Conservation (phyloP, 2,797 vertebrate genomes). For the Brachyalestes nurse region DNA sequence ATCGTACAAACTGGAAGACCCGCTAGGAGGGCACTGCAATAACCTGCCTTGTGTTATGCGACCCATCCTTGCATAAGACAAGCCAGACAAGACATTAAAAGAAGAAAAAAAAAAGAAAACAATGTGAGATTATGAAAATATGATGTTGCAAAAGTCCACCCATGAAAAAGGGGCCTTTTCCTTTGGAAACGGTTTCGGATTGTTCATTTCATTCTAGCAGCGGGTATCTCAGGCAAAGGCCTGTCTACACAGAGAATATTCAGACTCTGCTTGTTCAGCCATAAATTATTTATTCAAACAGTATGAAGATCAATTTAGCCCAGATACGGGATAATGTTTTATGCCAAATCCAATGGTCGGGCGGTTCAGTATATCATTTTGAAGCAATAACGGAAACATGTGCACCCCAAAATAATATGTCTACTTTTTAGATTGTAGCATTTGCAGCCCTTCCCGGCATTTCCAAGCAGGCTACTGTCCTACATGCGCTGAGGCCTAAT, state of each 20-base stretch:
- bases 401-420: background rate
- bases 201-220: slow-evolving; percentile 7
- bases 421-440: slow-evolving; percentile 33
- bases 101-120: background rate
- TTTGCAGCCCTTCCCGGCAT: background rate
- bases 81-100: background rate
- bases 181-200: slow-evolving; percentile 5
- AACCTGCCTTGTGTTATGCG: too few species aligned
- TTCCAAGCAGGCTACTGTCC: background rate
- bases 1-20: too few species aligned
- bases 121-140: background rate
- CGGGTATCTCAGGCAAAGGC: background rate
- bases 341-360: background rate
- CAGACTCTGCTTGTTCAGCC: background rate
- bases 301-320: slow-evolving; percentile 12
- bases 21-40: too few species aligned
- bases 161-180: background rate
- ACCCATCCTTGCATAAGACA: background rate
- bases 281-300: slow-evolving; percentile 20
- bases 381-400: background rate
- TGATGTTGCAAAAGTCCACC: background rate
- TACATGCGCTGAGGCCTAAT: slow-evolving; percentile 20
- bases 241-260: slow-evolving; percentile 14
- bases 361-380: background rate
- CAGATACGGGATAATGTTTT: background rate